Base-by-base conservation (phyloP, 2,888 invertebrate species). In the Callimorpha dominula region DNA sequence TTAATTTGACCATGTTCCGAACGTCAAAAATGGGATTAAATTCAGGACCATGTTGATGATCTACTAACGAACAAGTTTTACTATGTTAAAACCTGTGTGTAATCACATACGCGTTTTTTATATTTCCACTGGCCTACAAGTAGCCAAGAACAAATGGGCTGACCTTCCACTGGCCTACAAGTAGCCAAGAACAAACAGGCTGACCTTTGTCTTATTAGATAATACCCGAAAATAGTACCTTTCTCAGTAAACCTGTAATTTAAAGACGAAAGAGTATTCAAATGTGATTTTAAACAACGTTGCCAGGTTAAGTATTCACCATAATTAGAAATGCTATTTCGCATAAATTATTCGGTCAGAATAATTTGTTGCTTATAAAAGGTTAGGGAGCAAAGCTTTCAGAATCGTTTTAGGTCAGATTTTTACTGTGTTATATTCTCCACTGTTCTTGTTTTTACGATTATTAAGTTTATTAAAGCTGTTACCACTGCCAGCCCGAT, bases 121-220 rank as follows among this genome's bases (percentile, higher is more conserved):
- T 54, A 54, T 40, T 70, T 70, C 54, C n/a, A n/a, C 15, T 6
- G n/a, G n/a, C n/a, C n/a, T n/a, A n/a, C n/a, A n/a, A 54, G 54
- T 11, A 52, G 54, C 50, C 60, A 49, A 12, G n/a, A 63, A 52
- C 5, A 40, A 70, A 63, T 49, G 40, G 5, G 14, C 52, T 70
- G 70, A 64, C 64, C 52, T 70, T 70, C 54, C n/a, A n/a, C 15
- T 6, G 31, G 31, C 31, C 31, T 31, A 31, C 31, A 31, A 54
- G 54, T 12, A 54, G 54, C 50, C 60, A 50, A 12, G n/a, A 63
- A 52, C 5, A 40, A 70, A 63, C 40, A n/a, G 5, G 14, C 52
- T 70, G 70, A 64, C 64, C 52, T 70, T 70, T 64, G 14, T 15
- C 64, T 20, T 70, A 70, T 68, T 46, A 68, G 50, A 70, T n/a